Conservation (phyloP, 2,797 vertebrate genomes). For the Centroberyx gerrardi region DNA sequence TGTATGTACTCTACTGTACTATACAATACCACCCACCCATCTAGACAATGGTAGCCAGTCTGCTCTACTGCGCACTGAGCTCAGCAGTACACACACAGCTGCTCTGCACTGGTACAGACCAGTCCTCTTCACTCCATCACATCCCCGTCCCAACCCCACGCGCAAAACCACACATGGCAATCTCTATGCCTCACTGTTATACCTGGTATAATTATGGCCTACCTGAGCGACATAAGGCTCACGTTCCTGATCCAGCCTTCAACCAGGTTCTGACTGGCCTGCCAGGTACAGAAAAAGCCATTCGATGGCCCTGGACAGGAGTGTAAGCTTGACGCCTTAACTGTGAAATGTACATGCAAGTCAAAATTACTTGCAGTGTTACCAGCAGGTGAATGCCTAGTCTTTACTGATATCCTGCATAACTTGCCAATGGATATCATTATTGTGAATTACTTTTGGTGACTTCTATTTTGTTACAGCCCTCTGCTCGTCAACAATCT, state of each 20-base stretch:
- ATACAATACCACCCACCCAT: conserved; percentile 49
- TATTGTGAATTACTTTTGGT: neutral
- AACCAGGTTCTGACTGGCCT: conserved; percentile 6
- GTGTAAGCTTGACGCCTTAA: no score
- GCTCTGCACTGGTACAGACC: conserved; percentile 36
- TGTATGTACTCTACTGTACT: conserved; percentile 41
- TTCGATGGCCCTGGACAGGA: no score
- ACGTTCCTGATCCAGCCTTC: conserved; percentile 18
- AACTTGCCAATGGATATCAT: neutral
- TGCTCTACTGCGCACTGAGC: conserved; percentile 44
- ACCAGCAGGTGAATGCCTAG: neutral
- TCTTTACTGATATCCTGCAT: neutral
- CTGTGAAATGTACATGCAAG: no score
- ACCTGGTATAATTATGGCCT: conserved; percentile 34
- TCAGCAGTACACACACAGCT: conserved; percentile 61
- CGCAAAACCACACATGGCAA: conserved; percentile 36
- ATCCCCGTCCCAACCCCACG: conserved; percentile 14
- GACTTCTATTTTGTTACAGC: no score
- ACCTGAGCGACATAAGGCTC: conserved; percentile 1
- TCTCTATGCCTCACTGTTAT: conserved; percentile 7
- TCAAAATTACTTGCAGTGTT: no score
- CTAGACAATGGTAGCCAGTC: conserved; percentile 57
- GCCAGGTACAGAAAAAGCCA: neutral
- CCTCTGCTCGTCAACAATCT: no score
- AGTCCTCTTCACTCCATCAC: conserved; percentile 35